Evolutionary conservation across 2,797 vertebrate species (phyloP).

Genomic region (Morelia viridis): DNA sequence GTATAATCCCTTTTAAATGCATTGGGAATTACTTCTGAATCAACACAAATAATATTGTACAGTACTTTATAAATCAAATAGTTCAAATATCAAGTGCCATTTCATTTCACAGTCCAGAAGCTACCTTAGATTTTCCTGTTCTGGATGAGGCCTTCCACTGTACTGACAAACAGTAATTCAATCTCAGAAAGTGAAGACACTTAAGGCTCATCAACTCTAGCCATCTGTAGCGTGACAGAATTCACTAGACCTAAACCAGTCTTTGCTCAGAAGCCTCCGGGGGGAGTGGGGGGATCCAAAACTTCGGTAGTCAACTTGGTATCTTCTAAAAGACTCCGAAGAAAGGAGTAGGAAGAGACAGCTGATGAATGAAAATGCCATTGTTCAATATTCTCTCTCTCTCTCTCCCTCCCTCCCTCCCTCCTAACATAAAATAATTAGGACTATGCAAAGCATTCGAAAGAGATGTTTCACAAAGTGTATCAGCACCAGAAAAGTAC

Average conservation of each 20-base stretch:
- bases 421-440: background rate
- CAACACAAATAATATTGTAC: background rate
- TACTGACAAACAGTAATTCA: constrained; percentile 1
- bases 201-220: constrained; percentile 1
- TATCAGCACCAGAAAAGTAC: background rate
- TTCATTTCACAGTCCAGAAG: background rate
- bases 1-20: background rate
- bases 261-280: background rate
- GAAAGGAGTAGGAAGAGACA: background rate
- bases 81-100: background rate
- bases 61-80: background rate
- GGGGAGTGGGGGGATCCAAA: background rate
- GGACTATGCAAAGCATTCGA: background rate
- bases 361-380: background rate
- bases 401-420: background rate
- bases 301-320: background rate
- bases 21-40: background rate
- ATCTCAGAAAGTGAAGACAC: background rate
- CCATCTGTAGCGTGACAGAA: background rate
- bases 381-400: background rate
- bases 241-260: background rate
- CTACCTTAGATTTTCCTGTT: background rate
- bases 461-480: background rate
- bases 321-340: background rate
- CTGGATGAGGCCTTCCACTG: background rate